A percentile compares a stretch with the other conserved stretches of the same genome.
These are phyloP conservation scores for Xerus inauris DNA, from an alignment of 2,113 vertebrate species.

Conservation along the genomic window DNA sequence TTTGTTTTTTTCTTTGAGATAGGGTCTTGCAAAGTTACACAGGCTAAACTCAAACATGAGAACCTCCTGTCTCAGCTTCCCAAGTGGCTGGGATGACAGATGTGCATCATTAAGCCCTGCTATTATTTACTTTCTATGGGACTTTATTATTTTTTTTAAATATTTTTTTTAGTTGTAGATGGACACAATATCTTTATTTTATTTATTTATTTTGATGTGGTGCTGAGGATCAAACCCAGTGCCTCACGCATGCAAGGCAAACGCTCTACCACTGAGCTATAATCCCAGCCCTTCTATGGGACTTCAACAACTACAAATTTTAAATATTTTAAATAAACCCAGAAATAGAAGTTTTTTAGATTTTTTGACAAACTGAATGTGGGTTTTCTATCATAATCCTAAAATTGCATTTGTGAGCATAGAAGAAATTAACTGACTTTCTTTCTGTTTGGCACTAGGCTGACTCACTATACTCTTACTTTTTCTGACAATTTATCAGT, in stretches of 20 bases:
- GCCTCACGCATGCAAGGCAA: too few relatives aligned
- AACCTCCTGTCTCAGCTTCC: not conserved
- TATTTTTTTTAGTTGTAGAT: too few relatives aligned
- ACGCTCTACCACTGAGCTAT: too few relatives aligned
- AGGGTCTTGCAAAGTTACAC: not conserved
- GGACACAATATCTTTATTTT: too few relatives aligned
- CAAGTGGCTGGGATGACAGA: not conserved
- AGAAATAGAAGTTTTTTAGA: conserved; percentile 4
- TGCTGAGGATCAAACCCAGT: too few relatives aligned
- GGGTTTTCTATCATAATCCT: not conserved
- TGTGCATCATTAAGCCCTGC: not conserved
- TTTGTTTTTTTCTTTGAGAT: not conserved
- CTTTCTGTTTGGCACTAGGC: not conserved
- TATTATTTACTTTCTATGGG: not conserved
- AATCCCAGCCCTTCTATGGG: too few relatives aligned
- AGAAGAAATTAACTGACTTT: not conserved
- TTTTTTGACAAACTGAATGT: not conserved
- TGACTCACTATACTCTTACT: not conserved
- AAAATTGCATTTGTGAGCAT: not conserved
- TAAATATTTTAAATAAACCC: not conserved
- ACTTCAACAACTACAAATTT: not conserved
- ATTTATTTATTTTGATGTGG: too few relatives aligned
- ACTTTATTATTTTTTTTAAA: too few relatives aligned
- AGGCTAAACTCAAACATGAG: not conserved
- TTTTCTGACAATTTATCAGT: not conserved